These are phyloP conservation scores for Psophia crepitans DNA, from an alignment of 2,113 vertebrate species.

Conservation along the genomic window DNA sequence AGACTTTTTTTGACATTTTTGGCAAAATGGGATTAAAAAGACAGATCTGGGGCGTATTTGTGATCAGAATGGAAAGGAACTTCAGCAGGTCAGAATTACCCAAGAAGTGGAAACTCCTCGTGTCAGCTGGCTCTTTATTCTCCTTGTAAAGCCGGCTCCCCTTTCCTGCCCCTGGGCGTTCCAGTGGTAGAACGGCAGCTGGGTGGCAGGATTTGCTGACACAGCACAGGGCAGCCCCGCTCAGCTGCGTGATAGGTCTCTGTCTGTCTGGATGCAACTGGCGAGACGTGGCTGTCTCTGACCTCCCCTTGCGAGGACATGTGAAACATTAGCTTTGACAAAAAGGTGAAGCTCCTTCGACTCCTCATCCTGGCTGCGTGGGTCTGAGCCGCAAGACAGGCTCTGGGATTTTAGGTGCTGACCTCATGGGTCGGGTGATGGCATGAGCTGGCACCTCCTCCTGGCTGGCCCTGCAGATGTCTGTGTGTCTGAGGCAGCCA, in stretches of 20 bases:
- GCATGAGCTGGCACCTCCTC: background rate
- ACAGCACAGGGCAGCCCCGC: background rate
- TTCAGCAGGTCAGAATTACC: background rate
- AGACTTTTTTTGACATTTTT: background rate
- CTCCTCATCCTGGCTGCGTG: background rate
- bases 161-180: background rate
- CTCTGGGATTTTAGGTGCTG: background rate
- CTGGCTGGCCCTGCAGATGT: rapidly evolving
- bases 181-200: background rate
- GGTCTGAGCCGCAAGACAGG: background rate
- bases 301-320: rapidly evolving
- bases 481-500: background rate
- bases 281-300: background rate
- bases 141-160: background rate
- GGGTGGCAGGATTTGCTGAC: background rate
- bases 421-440: background rate
- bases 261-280: rapidly evolving
- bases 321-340: background rate
- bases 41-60: background rate
- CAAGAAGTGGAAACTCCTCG: background rate
- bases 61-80: background rate
- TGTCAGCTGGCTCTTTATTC: background rate
- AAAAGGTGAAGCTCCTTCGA: background rate
- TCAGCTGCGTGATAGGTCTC: background rate
- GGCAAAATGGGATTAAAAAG: background rate